Base-by-base conservation (phyloP, 2,113 vertebrate species). In the Columbina picui region DNA sequence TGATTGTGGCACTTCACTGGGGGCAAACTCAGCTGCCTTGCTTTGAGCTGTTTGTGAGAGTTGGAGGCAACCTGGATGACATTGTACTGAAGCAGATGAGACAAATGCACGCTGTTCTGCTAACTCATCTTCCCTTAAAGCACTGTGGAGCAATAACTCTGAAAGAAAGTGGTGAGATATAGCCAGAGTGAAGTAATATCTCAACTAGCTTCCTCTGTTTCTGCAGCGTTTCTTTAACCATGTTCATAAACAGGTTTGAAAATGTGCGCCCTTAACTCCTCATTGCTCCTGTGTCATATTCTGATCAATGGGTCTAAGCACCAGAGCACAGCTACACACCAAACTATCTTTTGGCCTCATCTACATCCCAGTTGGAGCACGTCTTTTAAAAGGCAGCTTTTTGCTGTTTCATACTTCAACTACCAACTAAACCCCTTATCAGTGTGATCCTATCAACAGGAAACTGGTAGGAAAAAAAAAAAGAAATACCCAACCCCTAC, bases 401-500 rank as follows among this genome's bases (percentile, higher is more conserved):
- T 81, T 94, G 90, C 93, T 90, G 86, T 87, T 94, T 96, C 88
- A 84, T 95, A 87, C 85, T 96, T 90, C 90, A 96, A 2, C 96
- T 96, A 96, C 85, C 93, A 87, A 64, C 83, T 90, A 81, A 94
- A 96, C 90, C 95, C 47, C 86, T 96, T 97, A 96, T 96, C 94
- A 81, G 88, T 82, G 84, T 93, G 94, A 95, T 92, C 96, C 86
- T 95, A 93, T 97, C 92, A 92, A 95, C 94, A 97, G 96, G 96
- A 97, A 97, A 95, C 96, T 89, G 92, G 93, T 96, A 63, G 92
- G 93, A 70, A 93, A 96, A 95, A 97, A 96, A 94, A 96, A 97
- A 96, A 94, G 92, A 90, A 94, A 69, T 61, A 93, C 96, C 90
- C 93, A 94, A 25, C 92, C 93, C 96, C 30, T 61, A 50, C 79